Evolutionary conservation across 2,113 vertebrate genomes (phyloP), one percentile per base, ranked within the genome.

Genomic region (Pterocles burchelli): DNA sequence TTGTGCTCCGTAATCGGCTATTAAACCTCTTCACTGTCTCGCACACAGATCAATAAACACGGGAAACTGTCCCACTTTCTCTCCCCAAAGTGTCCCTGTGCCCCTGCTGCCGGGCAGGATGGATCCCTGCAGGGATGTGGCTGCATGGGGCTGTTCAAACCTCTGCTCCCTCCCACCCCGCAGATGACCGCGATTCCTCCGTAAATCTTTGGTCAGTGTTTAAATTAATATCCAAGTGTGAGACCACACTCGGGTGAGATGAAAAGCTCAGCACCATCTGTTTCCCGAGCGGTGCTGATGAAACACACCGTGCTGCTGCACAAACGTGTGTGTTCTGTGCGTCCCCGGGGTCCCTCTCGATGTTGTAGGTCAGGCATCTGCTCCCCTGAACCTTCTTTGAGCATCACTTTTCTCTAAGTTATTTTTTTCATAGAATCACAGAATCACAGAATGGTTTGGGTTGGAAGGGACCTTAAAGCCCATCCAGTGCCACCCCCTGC

Each of bases 191-290:
- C 59, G 22, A n/a, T 31, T 48, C 45, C 54, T 79, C 38, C 0
- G 0, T 7, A 11, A 65, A 6, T 12, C 34, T 74, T 36, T 1
- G 0, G 5, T 58, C 11, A 20, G 34, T 1, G 26, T 41, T 70
- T 76, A 11, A 76, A 46, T 58, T 28, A 13, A 45, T 17, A 10
- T 46, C 63, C 54, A n/a, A 70, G 46, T 5, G 51, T 19, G 59
- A 38, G 33, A 66, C 34, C 55, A 19, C 33, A 4, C 36, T 55
- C 4, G 1, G 74, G 33, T 36, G 51, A 71, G 57, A 17, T 3
- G 8, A 18, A 21, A 22, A 73, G 29, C 71, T 79, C 81, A 21
- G 29, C 62, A 41, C 21, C 74, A 57, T 8, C 74, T 16, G 0
- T 59, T 87, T 89, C 65, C 34, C 17, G 16, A 46, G 76, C 0